A percentile compares a stretch with the other conserved stretches of the same genome.
These are phyloP conservation scores for Brenthis daphne DNA, from an alignment of 2,888 invertebrate genomes.

Conservation along the genomic window DNA sequence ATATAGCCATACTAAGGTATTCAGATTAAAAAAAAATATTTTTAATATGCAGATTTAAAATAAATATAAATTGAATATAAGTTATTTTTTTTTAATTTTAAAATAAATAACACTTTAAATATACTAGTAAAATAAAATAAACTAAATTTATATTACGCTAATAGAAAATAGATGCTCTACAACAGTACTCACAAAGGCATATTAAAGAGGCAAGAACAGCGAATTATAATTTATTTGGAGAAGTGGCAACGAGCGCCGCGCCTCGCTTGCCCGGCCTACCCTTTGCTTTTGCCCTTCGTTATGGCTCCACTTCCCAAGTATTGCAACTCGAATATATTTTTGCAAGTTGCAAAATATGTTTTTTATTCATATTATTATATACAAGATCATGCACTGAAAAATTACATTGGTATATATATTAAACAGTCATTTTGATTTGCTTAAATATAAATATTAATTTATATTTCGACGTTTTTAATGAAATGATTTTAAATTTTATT, in stretches of 20 bases:
- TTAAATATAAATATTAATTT: too few species aligned
- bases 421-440: too few species aligned
- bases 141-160: slow-evolving; percentile 29
- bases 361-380: too few species aligned
- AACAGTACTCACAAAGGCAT: slow-evolving; percentile 62
- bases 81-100: too few species aligned
- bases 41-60: background rate
- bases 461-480: too few species aligned
- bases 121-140: background rate
- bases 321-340: slow-evolving; percentile 61
- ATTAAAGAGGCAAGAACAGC: slow-evolving; percentile 60
- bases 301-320: slow-evolving; percentile 60
- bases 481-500: too few species aligned
- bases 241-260: slow-evolving; percentile 75
- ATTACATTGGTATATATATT: too few species aligned
- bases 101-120: background rate
- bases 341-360: slow-evolving; percentile 6
- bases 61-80: too few species aligned
- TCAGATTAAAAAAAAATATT: background rate
- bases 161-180: slow-evolving; percentile 44
- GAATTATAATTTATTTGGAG: slow-evolving; percentile 84
- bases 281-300: slow-evolving; percentile 83
- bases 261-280: slow-evolving; percentile 72
- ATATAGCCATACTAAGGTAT: background rate
- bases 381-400: too few species aligned